Base-by-base conservation (phyloP, 1,140 invertebrate species). In the Drosophila saltans region DNA sequence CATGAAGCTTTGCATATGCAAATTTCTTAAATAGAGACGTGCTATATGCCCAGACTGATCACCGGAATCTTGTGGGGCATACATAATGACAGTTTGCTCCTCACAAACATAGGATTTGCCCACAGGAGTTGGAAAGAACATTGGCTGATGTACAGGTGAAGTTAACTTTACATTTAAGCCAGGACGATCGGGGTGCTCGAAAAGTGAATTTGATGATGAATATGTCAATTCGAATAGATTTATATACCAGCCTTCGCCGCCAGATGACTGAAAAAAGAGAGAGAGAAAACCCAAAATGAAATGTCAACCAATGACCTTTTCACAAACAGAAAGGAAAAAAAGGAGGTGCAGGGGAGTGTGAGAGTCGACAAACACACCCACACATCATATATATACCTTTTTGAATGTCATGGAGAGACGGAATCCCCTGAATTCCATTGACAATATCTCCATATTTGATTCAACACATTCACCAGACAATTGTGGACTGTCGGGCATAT, bases 171-270 rank as follows among this genome's bases (percentile, higher is more conserved):
- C 93, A 26, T 91, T 83, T 8, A 94, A 68, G 0, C 92, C 92
- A 33, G 93, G 93, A 59, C 93, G 93, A 75, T 92, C 91, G 7
- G 93, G 93, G 74, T 94, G 94, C 69, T 94, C 93, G 36, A 94
- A 91, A 7, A 94, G 84, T 24, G 92, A 63, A 33, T 94, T 93
- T 30, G 93, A 93, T 2, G 94, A 94, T 74, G 94, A 94, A 90
- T 94, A 94, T 3, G 91, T 94, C 58, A 97, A 91, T 82, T 95
- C 94, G 45, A 97, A 94, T 75, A 94, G 95, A 66, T 95, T 95
- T 3, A 96, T 95, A 82, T 97, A 97, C 96, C 96, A 97, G 73
- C 96, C 94, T 90, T 97, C 97, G 5, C 96, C 96, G 10, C 96
- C 96, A 11, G 96, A 96, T 26, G 91, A 91, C 91, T 43, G 95